Percentiles rank a stretch among this genome's conserved stretches.
Conservation (phyloP, 2,888 invertebrate species). For the Xestia c-nigrum region DNA sequence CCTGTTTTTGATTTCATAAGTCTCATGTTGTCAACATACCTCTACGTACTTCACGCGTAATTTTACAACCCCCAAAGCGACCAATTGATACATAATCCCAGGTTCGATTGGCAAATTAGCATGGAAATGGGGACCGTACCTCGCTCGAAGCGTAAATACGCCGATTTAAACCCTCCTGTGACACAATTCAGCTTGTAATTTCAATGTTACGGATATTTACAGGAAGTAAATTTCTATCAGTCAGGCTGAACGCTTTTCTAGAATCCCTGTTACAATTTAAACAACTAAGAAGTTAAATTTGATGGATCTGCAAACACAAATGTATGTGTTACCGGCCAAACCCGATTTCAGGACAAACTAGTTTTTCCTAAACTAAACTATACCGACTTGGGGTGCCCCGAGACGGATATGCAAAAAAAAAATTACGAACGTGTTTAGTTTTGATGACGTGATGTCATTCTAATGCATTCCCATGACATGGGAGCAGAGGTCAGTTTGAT, state of each 20-base stretch:
- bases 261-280: no score
- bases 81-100: conserved; percentile 45
- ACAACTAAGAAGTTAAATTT: not conserved
- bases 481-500: not conserved
- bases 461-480: no score
- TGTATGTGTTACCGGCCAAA: no score
- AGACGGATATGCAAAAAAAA: no score
- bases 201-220: not conserved
- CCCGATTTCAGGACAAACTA: no score
- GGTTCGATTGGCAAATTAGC: conserved; percentile 47
- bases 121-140: conserved; percentile 37
- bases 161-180: conserved; percentile 15
- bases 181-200: conserved; percentile 30
- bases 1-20: not conserved
- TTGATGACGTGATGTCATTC: no score
- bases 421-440: no score
- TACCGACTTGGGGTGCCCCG: no score
- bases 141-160: conserved; percentile 28
- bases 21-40: not conserved
- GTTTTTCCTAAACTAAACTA: no score
- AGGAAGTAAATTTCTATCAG: conserved; percentile 4
- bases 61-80: not conserved
- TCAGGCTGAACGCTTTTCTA: not conserved
- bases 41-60: not conserved
- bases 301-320: no score